A percentile compares a stretch with the other conserved stretches of the same genome.
phyloP scores from a whole-genome alignment of 2,113 vertebrate genomes.

The western clawed frog (Xenopus tropicalis) region UCB_Xtro_10.0 CM004447.2:56892001-56892500 shows the following conservation, averaged over 20 bases:
- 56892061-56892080: constrained; percentile 88
- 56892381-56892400: no score
- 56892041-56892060: constrained; percentile 80
- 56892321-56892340: neutral
- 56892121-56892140: constrained; percentile 83
- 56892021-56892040: constrained; percentile 79
- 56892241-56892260: neutral
- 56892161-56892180: constrained; percentile 70
- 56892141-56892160: constrained; percentile 74
- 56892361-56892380: neutral
- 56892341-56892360: neutral
- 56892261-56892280: neutral
- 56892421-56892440: no score
- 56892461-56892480: neutral
- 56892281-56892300: neutral
- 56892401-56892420: no score
- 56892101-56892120: constrained; percentile 75
- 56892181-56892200: constrained; percentile 64
- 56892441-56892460: no score
- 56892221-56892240: constrained; percentile 9
- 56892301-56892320: neutral
- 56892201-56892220: constrained; percentile 49
- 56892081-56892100: constrained; percentile 86
- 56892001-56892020: constrained; percentile 56
- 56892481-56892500: neutral